Conservation (phyloP, 2,888 invertebrate species). For the Horisme vitalbata region DNA sequence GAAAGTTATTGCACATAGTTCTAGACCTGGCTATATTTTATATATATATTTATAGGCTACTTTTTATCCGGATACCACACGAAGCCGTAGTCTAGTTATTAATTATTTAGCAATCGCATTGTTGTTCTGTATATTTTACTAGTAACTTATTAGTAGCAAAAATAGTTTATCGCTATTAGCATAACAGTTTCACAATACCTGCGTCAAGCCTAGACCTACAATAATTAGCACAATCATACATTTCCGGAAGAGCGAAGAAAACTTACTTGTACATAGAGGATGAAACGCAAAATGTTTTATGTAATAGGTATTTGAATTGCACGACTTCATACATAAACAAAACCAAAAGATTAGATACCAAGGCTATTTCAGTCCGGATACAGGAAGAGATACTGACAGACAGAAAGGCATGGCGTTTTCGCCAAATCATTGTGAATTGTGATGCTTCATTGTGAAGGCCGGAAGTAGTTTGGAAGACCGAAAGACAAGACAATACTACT, state of each 20-base stretch:
- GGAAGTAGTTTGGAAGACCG: background rate
- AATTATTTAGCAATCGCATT: too few species aligned
- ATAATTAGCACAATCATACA: constrained; percentile 8
- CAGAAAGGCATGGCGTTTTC: constrained; percentile 1
- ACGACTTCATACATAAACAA: constrained; percentile 31
- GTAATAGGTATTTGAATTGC: constrained; percentile 14
- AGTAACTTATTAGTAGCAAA: too few species aligned
- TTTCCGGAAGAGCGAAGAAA: constrained; percentile 12
- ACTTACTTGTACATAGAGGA: constrained; percentile 1
- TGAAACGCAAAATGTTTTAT: constrained; percentile 14
- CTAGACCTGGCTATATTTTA: too few species aligned
- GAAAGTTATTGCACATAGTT: too few species aligned
- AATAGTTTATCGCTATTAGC: too few species aligned
- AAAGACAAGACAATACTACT: background rate
- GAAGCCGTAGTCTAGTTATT: too few species aligned
- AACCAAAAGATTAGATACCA: constrained; percentile 22
- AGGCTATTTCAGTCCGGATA: constrained; percentile 21
- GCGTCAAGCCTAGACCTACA: background rate
- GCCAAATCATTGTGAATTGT: background rate
- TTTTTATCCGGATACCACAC: too few species aligned
- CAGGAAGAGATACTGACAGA: constrained; percentile 17
- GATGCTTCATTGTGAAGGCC: background rate
- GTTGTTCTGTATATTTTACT: too few species aligned
- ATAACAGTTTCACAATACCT: background rate
- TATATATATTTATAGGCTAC: too few species aligned